phyloP scores from a whole-genome alignment of 2,113 vertebrate genomes.

The Nesoenas mayeri region DNA sequence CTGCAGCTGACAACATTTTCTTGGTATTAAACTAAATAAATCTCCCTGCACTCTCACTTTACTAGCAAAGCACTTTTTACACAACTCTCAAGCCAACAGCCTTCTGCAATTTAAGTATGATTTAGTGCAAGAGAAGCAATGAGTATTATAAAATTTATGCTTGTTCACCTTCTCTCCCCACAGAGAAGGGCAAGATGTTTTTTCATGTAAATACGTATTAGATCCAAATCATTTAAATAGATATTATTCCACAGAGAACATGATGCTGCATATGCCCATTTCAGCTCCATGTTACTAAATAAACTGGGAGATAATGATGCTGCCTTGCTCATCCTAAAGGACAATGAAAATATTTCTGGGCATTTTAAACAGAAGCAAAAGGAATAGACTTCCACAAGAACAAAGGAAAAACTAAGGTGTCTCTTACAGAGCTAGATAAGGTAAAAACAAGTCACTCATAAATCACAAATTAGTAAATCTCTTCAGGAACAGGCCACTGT shows the following conservation, averaged over 20 bases:
- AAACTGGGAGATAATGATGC: slow-evolving; percentile 38
- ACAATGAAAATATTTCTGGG: slow-evolving; percentile 18
- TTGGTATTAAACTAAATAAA: slow-evolving; percentile 34
- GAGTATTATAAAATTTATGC: slow-evolving; percentile 60
- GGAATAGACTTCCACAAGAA: neutral
- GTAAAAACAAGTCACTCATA: neutral
- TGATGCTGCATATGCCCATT: slow-evolving; percentile 44
- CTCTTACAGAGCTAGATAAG: neutral
- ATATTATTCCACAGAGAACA: slow-evolving; percentile 62
- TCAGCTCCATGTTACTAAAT: slow-evolving; percentile 51
- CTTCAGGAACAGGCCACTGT: neutral
- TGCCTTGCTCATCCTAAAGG: slow-evolving; percentile 34
- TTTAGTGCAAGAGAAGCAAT: slow-evolving; percentile 58
- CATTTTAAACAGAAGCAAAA: neutral
- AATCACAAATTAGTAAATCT: neutral
- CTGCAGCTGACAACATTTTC: slow-evolving; percentile 22
- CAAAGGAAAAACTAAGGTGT: neutral
- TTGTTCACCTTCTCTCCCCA: slow-evolving; percentile 63
- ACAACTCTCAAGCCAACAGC: slow-evolving; percentile 59
- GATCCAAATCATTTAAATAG: slow-evolving; percentile 62
- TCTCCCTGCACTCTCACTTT: slow-evolving; percentile 32
- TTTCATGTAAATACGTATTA: slow-evolving; percentile 63
- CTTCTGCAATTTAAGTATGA: slow-evolving; percentile 61
- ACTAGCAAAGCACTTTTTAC: slow-evolving; percentile 58
- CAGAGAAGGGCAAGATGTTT: slow-evolving; percentile 52